Base-by-base conservation (phyloP, 2,888 invertebrate species). In the Hoplodrina blanda region DNA sequence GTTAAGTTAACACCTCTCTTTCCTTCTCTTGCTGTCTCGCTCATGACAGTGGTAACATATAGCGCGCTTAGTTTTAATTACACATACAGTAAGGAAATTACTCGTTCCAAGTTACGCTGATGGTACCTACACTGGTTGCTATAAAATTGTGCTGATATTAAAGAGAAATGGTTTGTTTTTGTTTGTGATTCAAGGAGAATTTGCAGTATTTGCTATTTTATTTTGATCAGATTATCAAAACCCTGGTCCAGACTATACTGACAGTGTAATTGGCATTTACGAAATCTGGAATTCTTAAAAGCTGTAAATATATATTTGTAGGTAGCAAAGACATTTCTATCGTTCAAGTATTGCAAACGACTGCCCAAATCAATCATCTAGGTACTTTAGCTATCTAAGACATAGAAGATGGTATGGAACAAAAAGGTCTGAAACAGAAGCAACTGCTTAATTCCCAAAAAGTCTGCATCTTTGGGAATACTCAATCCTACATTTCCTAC, bases 51-150 rank as follows among this genome's bases (percentile, higher is more conserved):
- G 88, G 84, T 76, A 89, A 89, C 85, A 85, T 89, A 91, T 83
- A 88, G 85, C 86, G 82, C 88, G 89, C 90, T 92, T 91, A 88
- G 91, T 91, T 93, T 92, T 94, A 94, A 94, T 94, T 93, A 92
- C 91, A 87, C 80, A 82, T 78, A 84, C 85, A 86, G 87, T 87
- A 86, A 88, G 91, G 88, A 89, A 89, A 91, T 91, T 90, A 88
- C 88, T 79, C 25, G 59, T 69, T 74, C 80, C 76, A 69, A 81
- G 77, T 84, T 84, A 83, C 65, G 72, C 76, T 82, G 78, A 84
- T 79, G 80, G 81, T 78, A 76, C 17, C 13, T 6, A 46, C 76
- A 78, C 76, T 71, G 72, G 65, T 76, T 73, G 81, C 80, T 82
- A 74, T 80, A 62, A 68, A n/a, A 63, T 71, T 49, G 30, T 56